Base-by-base conservation (phyloP, 2,888 invertebrate species). In the Parasteatoda lunata region DNA sequence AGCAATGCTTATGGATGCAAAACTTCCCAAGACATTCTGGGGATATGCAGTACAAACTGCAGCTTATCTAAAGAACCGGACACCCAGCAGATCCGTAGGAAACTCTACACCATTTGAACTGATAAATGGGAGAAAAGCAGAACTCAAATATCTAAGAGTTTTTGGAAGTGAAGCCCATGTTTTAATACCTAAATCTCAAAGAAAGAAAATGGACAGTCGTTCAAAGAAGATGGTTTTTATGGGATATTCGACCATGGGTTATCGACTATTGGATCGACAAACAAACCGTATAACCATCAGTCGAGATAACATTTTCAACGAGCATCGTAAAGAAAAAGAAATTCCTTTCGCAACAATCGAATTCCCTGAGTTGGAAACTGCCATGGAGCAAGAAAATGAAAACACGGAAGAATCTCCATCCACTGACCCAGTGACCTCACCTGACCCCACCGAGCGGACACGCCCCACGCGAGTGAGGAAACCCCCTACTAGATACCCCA, bases 1-100 rank as follows among this genome's bases (percentile, higher is more conserved):
- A 48, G 68, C 71, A 6, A 85, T 89, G 66, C 65, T 88, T 7
- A 48, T 65, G 11, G 51, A 87, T 13, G 70, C 80, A 7, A 75
- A 69, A 13, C 47, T 89, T 51, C 72, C 83, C 3, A 75, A 77
- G 30, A 15, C n/a, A 3, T 89, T 51, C 52, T 89, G 89, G 89
- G 89, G 82, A 48, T 82, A 88, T 69, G 89, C 88, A 8, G 47
- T 86, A 3, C 45, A 51, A 8, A 89, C 89, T 9, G 88, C 89
- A 64, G 89, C 65, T 0, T 89, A 89, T 65, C 4, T 89, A 11
- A 48, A 75, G 5, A 88, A 85, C 59, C 65, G 84, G n/a, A 73
- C 15, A 48, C 78, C 86, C 3, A 82, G 52, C 11, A 71, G 73
- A 48, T 64, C 69, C 4, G 51, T 73, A 7, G 45, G 70, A 7